phyloP scores from a whole-genome alignment of 2,888 invertebrate genomes.

The Apoderus coryli region DNA sequence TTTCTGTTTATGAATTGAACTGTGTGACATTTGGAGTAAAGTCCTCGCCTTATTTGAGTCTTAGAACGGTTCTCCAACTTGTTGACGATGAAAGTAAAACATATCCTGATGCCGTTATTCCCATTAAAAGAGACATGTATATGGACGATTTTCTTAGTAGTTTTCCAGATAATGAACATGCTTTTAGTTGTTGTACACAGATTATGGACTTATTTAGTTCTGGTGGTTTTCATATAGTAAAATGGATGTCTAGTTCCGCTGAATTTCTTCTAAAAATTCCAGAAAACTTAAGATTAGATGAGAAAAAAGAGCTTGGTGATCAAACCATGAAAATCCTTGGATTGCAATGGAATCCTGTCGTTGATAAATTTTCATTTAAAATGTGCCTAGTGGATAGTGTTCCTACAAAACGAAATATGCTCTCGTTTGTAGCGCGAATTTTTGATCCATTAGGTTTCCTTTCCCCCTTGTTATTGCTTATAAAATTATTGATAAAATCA shows the following conservation, averaged over 20 bases:
- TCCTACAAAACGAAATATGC: slow-evolving; percentile 7
- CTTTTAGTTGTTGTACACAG: slow-evolving; percentile 4
- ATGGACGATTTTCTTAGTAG: slow-evolving; percentile 6
- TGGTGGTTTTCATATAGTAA: slow-evolving; percentile 7
- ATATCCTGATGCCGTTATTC: too few species aligned
- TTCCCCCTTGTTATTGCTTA: slow-evolving; percentile 7
- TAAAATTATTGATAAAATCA: slow-evolving; percentile 6
- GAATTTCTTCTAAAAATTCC: too few species aligned
- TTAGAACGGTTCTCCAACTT: slow-evolving; percentile 2
- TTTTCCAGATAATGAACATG: slow-evolving; percentile 3
- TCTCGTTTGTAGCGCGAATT: slow-evolving; percentile 8
- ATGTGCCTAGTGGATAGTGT: too few species aligned
- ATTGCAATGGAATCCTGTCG: slow-evolving; percentile 8
- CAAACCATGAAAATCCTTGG: slow-evolving; percentile 12
- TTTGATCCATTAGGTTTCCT: slow-evolving; percentile 8
- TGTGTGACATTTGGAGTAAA: slow-evolving; percentile 6
- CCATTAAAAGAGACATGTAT: slow-evolving; percentile 6
- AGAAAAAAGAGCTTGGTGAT: too few species aligned
- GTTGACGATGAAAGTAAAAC: slow-evolving; percentile 1
- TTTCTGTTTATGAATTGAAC: slow-evolving; percentile 3
- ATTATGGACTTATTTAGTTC: slow-evolving; percentile 6
- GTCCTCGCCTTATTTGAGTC: slow-evolving; percentile 5
- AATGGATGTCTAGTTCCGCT: slow-evolving; percentile 8
- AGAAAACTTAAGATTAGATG: too few species aligned
- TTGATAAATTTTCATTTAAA: slow-evolving; percentile 6